A percentile compares a stretch with the other conserved stretches of the same genome.
Evolutionary conservation across 92 coral and sea anemone species (phyloP).

Genomic region (Parazoanthus swiftii): DNA sequence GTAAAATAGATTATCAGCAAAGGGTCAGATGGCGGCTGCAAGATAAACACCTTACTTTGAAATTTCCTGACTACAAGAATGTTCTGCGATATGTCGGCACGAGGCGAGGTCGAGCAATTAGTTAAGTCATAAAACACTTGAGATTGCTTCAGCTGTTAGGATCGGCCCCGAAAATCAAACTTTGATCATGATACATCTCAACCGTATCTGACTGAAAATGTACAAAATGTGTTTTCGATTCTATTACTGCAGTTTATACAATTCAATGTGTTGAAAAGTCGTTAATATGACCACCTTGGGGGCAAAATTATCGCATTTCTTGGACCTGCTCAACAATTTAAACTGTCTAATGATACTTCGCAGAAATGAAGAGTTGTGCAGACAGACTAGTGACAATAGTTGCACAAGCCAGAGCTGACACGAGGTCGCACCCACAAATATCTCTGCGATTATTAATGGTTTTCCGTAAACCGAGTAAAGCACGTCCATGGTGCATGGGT

Average conservation of each 20-base stretch:
- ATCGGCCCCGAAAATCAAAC: not conserved
- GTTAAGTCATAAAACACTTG: slow-evolving; percentile 25
- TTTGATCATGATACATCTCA: not conserved
- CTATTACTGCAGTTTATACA: not conserved
- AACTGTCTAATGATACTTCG: not conserved
- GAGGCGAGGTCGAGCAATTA: slow-evolving; percentile 30
- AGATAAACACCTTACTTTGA: slow-evolving; percentile 41
- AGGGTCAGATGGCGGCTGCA: slow-evolving; percentile 31
- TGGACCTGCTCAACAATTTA: slow-evolving; percentile 5
- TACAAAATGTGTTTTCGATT: slow-evolving; percentile 1
- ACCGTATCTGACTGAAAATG: not conserved
- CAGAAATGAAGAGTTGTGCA: not conserved
- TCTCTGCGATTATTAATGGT: not conserved
- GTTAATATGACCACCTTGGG: slow-evolving; percentile 13
- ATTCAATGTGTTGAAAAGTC: slow-evolving; percentile 15
- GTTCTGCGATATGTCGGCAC: slow-evolving; percentile 11
- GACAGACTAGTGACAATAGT: slow-evolving; percentile 1
- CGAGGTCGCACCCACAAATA: not conserved
- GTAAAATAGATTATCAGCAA: slow-evolving; percentile 21
- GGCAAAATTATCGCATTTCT: slow-evolving; percentile 14
- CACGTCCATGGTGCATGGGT: not conserved
- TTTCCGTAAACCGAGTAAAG: not conserved
- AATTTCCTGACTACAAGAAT: slow-evolving; percentile 34
- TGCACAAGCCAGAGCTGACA: not conserved
- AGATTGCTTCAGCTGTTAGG: not conserved